Base-by-base conservation (phyloP, 2,113 vertebrate species). In the Malurus elegans region DNA sequence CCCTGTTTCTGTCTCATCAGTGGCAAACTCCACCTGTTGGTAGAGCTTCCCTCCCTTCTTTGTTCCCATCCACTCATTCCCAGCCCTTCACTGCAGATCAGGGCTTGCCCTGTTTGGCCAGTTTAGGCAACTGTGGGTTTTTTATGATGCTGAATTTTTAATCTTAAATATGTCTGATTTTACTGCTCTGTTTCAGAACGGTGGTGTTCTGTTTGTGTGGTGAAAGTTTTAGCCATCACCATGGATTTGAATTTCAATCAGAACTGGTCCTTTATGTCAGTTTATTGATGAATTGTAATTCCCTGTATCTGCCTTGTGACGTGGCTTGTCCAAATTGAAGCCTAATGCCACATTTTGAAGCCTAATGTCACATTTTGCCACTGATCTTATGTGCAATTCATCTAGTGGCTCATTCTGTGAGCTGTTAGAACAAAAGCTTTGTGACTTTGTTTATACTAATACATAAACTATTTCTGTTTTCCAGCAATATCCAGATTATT, bases 401-500 rank as follows among this genome's bases (percentile, higher is more conserved):
- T 47, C 26, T 67, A 12, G 12, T 31, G 31, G 12, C 8, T 91
- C 0, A 0, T 70, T 70, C 18, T 80, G 1, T 80, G 12, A 88
- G n/a, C 38, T 82, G 13, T 40, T 75, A n/a, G 21, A 87, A 36
- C 36, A 72, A 56, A 44, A 66, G 12, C 29, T 90, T 71, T 87
- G 42, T 90, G 79, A 78, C 60, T 80, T 38, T 38, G 38, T 61
- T 79, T 42, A 2, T 93, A 67, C 18, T 93, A 93, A 86, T 32
- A 36, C 6, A 42, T 45, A 8, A 31, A 86, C 61, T 71, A 18
- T 78, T 86, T 97, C 87, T 98, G 48, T 97, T 93, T 96, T 98
- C 78, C 95, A 99, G 99, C 99, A 99, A 99, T 99, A 99, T 97
- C 99, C 99, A 95, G 99, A 99, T 98, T 99, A 99, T 98, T 99